These are phyloP conservation scores for Sitta carolinensis DNA, from an alignment of 2,797 vertebrate species.

Conservation along the genomic window DNA sequence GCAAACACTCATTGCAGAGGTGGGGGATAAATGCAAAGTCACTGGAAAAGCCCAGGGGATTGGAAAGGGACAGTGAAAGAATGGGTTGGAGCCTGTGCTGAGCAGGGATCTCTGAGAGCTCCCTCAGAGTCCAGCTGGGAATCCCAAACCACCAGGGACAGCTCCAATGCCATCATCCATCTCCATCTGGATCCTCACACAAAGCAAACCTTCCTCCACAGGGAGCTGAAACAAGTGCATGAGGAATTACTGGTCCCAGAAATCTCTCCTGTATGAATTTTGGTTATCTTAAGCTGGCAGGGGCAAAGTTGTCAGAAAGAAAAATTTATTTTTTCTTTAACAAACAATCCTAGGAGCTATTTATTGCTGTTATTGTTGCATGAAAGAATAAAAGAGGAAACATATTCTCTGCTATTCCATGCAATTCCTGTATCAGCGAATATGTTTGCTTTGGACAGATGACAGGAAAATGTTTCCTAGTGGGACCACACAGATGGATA, in stretches of 20 bases:
- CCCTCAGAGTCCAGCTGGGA: background rate
- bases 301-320: background rate
- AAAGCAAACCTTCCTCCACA: background rate
- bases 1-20: background rate
- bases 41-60: background rate
- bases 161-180: fast-evolving
- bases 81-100: background rate
- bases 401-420: background rate
- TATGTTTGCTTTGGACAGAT: background rate
- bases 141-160: background rate
- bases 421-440: background rate
- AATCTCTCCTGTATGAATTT: background rate
- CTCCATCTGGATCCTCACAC: fast-evolving
- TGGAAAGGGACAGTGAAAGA: background rate
- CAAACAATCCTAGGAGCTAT: background rate
- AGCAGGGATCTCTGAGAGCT: background rate
- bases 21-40: background rate
- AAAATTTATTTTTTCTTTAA: background rate
- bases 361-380: background rate
- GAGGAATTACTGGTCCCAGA: background rate
- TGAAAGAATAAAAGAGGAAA: background rate
- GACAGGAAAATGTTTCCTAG: background rate
- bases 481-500: background rate
- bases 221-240: background rate
- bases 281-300: fast-evolving